Percentiles rank a stretch among this genome's conserved stretches.
phyloP scores from a whole-genome alignment of 2,888 invertebrate genomes.

The Epistrophe grossulariae region DNA sequence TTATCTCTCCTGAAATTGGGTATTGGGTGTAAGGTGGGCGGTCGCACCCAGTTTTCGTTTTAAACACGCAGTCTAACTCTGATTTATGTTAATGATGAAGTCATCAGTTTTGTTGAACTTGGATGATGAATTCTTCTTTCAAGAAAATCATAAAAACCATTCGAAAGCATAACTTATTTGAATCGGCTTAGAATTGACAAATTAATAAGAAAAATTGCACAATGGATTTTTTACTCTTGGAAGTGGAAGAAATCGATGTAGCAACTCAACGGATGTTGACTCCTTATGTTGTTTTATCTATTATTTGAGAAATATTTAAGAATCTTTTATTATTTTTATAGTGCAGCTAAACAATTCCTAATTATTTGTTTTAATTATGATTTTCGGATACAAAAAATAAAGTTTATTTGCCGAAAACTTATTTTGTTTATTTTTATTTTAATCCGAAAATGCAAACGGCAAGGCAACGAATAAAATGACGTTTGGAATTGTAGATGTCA shows the following conservation, averaged over 20 bases:
- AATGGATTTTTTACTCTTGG: not conserved
- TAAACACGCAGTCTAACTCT: conserved; percentile 58
- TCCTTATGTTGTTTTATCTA: too few species aligned
- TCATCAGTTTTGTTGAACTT: conserved; percentile 48
- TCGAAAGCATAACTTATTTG: not conserved
- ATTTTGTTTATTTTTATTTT: conserved; percentile 16
- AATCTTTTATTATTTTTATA: not conserved
- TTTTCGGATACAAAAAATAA: not conserved
- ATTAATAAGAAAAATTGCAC: conserved; percentile 4
- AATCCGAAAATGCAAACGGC: not conserved
- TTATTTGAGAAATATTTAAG: not conserved
- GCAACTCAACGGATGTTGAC: not conserved
- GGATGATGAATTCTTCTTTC: conserved; percentile 14
- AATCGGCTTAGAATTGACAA: not conserved
- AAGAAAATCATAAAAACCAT: conserved; percentile 28
- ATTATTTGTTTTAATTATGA: not conserved
- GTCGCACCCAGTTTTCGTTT: conserved; percentile 69
- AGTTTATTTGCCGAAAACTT: not conserved
- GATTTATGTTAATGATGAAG: conserved; percentile 64
- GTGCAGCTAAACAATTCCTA: not conserved
- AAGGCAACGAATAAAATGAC: not conserved
- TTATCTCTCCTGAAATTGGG: conserved; percentile 31
- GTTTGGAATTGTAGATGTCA: not conserved
- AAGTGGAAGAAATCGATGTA: conserved; percentile 36
- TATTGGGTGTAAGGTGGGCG: conserved; percentile 41